Conservation (phyloP, 2,888 invertebrate species). For the Fragum sueziense region DNA sequence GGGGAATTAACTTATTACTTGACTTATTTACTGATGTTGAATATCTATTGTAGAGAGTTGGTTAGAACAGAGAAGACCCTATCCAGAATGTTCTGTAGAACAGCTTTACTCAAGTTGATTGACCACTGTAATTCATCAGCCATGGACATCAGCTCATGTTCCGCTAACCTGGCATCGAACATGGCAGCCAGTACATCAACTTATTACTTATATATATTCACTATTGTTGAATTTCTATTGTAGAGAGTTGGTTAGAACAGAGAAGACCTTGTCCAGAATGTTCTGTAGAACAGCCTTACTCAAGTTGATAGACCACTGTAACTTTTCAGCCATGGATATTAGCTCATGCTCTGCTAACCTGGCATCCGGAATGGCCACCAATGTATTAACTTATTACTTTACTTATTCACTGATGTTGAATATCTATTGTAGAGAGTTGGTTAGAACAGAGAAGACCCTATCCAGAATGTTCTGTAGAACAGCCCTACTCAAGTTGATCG, state of each 20-base stretch:
- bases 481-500: constrained; percentile 78
- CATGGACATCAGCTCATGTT: constrained; percentile 74
- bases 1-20: too few species aligned
- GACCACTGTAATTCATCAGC: constrained; percentile 80
- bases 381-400: too few species aligned
- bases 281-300: constrained; percentile 79
- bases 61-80: constrained; percentile 77
- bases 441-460: constrained; percentile 77
- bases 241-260: constrained; percentile 80
- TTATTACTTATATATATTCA: too few species aligned
- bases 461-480: constrained; percentile 79
- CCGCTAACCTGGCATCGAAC: constrained; percentile 71
- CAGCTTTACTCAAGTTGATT: constrained; percentile 78
- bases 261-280: constrained; percentile 77
- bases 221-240: constrained; percentile 19
- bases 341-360: constrained; percentile 70
- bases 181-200: constrained; percentile 80
- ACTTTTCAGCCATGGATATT: constrained; percentile 79
- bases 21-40: too few species aligned
- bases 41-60: constrained; percentile 77
- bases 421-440: constrained; percentile 77
- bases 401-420: too few species aligned
- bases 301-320: constrained; percentile 79
- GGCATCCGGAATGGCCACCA: constrained; percentile 77
- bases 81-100: constrained; percentile 79